Evolutionary conservation across 2,113 vertebrate species (phyloP), one percentile per base, ranked within the genome.

Genomic region (Mormyrus iriodes): DNA sequence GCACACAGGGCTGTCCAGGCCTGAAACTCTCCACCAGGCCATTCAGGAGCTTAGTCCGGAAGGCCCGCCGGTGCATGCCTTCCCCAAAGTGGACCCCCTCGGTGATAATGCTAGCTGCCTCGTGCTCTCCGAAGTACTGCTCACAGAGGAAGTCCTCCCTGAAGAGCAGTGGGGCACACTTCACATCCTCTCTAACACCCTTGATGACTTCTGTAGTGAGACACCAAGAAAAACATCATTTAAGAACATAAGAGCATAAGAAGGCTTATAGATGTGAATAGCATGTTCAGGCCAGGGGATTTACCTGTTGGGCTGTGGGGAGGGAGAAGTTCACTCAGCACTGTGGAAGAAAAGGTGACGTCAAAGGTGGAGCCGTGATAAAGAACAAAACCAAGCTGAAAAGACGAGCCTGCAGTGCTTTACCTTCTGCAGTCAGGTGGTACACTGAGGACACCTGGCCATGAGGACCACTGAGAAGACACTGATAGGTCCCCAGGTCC

Each of bases 51-150:
- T 92, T 97, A 82, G 97, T 97, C 27, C 98, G 95, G 93, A 99
- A 99, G 2, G 98, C 98, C 79, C 96, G 95, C 3, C 98, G 96
- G 92, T 99, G 97, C 92, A 99, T 97, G 1, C 98, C 98, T 89
- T 99, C 98, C 0, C 98, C 98, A 0, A 99, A 99, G 94, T 99
- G 97, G 88, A 94, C 90, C 93, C 97, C 96, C 89, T 99, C 98
- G 0, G 98, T 99, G 46, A 96, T 90, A 0, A 99, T 96, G 48
- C 95, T 95, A 1, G 96, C 96, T 0, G 90, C 94, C 90, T 97
- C 94, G 46, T 95, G 94, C 90, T 96, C 96, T 8, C 96, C 97
- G 17, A 99, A 98, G 88, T 97, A 97, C 91, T 98, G 97, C 85
- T 97, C 95, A 0, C 92, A 94, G 82, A 98, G 94, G 91, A 98